phyloP scores from a whole-genome alignment of 53 echinoderm and acorn worm species.

The Temnopleurus reevesii region DNA sequence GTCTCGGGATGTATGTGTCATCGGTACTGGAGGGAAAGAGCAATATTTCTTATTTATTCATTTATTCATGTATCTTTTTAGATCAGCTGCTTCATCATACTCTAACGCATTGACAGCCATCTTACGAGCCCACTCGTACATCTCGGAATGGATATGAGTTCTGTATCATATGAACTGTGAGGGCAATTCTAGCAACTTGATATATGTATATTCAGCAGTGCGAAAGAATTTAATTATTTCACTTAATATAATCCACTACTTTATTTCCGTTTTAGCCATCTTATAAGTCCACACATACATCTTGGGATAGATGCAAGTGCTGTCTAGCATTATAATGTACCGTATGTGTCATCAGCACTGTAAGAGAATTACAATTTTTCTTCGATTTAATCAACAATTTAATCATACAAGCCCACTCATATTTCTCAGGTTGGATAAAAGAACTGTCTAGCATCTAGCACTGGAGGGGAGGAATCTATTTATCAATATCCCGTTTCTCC shows the following conservation, averaged over 20 bases:
- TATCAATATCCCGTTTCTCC: too few species aligned
- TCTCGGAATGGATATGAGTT: slow-evolving; percentile 92
- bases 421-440: too few species aligned
- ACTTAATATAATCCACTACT: too few species aligned
- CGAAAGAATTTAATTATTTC: not conserved
- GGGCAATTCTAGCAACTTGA: slow-evolving; percentile 86
- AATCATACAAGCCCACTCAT: too few species aligned
- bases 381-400: too few species aligned
- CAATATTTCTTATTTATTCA: not conserved
- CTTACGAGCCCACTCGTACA: slow-evolving; percentile 97
- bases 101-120: slow-evolving; percentile 97
- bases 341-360: not conserved
- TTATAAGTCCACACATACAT: slow-evolving; percentile 97
- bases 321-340: too few species aligned
- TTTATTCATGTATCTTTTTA: not conserved
- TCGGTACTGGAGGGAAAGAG: slow-evolving; percentile 41
- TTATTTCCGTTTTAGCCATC: too few species aligned
- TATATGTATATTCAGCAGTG: slow-evolving; percentile 74
- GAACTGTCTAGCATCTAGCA: too few species aligned
- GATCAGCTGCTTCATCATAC: not conserved
- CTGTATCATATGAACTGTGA: slow-evolving; percentile 53
- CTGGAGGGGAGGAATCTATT: too few species aligned
- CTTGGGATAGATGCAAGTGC: slow-evolving; percentile 91
- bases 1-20: slow-evolving; percentile 92
- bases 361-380: not conserved